Base-by-base conservation (phyloP, 1,140 invertebrate species). In the Micrasema longulum region DNA sequence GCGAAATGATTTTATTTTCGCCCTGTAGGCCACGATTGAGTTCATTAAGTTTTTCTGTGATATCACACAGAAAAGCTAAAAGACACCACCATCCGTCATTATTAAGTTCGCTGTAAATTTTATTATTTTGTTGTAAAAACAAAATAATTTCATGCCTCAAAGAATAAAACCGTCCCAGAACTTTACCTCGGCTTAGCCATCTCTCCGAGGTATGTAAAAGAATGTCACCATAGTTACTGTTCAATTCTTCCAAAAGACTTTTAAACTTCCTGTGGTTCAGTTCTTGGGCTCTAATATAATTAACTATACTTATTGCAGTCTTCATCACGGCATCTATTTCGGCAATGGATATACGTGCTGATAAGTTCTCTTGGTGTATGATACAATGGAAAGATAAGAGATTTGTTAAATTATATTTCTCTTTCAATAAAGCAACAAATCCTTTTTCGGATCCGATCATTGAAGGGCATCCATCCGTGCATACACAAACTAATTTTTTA, bases 391-490 rank as follows among this genome's bases (percentile, higher is more conserved):
- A 65, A 45, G 62, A 65, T 65, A 65, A 65, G 62, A 43, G 62
- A 77, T 76, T 77, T 38, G 35, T 62, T 50, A 74, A 67, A 72
- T 74, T 72, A 66, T 76, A 74, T 74, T 77, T 77, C 55, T 74
- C 66, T 62, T 75, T 75, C 62, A 72, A 76, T 69, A 75, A 67
- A 35, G 76, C 9, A 75, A 75, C 52, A 69, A 76, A 75, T 69
- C 73, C 75, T 69, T 65, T 72, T 69, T 77, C n/a, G n/a, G n/a
- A n/a, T n/a, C n/a, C n/a, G n/a, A n/a, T n/a, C n/a, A n/a, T n/a
- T n/a, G n/a, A n/a, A n/a, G n/a, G n/a, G n/a, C n/a, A n/a, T n/a
- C n/a, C n/a, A n/a, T n/a, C n/a, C n/a, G n/a, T n/a, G n/a, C n/a
- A n/a, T n/a, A n/a, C n/a, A n/a, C n/a, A n/a, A n/a, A n/a, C n/a